Percentiles rank a stretch among this genome's conserved stretches.
These are phyloP conservation scores for Eulemur mongoz DNA, from an alignment of 2,797 vertebrate genomes.

Conservation along the genomic window DNA sequence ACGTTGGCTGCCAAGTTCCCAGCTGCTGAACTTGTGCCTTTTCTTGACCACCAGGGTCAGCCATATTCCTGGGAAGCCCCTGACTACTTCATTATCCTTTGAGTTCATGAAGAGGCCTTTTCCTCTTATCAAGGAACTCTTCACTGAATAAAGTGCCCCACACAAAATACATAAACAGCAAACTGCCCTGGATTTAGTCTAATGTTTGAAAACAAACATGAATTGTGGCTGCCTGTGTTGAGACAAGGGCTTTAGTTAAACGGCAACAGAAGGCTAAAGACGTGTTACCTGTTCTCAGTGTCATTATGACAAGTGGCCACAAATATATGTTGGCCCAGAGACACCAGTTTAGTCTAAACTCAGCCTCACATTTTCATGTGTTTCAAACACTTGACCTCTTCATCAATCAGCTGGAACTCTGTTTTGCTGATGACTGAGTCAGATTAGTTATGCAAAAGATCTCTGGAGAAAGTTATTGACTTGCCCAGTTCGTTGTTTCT, in stretches of 20 bases:
- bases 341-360: not conserved
- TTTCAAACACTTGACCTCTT: not conserved
- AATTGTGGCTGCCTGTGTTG: not conserved
- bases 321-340: not conserved
- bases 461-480: not conserved
- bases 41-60: not conserved
- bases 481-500: not conserved
- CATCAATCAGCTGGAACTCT: not conserved
- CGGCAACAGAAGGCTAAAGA: slow-evolving; percentile 6
- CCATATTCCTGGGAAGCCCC: not conserved
- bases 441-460: not conserved
- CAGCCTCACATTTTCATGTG: not conserved
- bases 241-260: not conserved
- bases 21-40: not conserved
- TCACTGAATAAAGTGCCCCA: not conserved
- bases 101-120: slow-evolving; percentile 45
- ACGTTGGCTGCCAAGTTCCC: not conserved
- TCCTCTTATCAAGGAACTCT: slow-evolving; percentile 15
- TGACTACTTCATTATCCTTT: not conserved
- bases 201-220: slow-evolving; percentile 20
- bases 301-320: slow-evolving; percentile 14
- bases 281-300: not conserved
- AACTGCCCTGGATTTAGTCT: not conserved
- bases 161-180: not conserved
- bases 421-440: not conserved